Percentiles rank a stretch among this genome's conserved stretches.
These are phyloP conservation scores for Beroe ovata DNA, from an alignment of 37 sponge, comb jelly and placozoan species.

Conservation along the genomic window DNA sequence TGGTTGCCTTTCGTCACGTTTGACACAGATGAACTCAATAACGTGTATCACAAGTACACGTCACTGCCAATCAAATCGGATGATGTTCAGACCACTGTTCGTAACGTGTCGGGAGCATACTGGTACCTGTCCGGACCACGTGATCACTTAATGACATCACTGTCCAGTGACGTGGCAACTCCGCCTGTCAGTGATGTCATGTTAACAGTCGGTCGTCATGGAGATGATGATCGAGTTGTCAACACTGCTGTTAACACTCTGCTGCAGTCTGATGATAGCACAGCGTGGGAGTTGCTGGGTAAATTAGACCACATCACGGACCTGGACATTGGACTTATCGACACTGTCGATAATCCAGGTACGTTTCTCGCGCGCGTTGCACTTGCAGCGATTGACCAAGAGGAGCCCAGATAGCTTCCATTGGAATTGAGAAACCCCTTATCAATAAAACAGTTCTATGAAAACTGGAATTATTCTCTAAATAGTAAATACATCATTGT, in stretches of 20 bases:
- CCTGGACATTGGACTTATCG: constrained; percentile 21
- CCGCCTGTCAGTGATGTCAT: neutral
- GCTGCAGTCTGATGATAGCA: constrained; percentile 18
- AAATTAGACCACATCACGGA: constrained; percentile 29
- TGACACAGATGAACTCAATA: neutral
- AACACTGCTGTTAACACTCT: constrained; percentile 39
- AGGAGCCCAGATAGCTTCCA: too few species aligned
- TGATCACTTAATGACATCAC: neutral
- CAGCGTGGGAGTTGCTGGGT: neutral
- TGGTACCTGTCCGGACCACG: constrained; percentile 32
- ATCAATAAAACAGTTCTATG: too few species aligned
- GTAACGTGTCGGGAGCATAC: constrained; percentile 14
- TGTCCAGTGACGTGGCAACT: neutral
- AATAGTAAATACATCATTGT: too few species aligned
- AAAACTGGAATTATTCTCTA: too few species aligned
- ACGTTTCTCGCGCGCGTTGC: too few species aligned
- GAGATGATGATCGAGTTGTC: too few species aligned
- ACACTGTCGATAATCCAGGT: constrained; percentile 62
- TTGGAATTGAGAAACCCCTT: too few species aligned
- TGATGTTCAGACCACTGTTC: constrained; percentile 4
- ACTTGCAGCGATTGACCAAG: too few species aligned
- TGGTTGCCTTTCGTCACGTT: neutral
- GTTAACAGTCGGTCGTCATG: too few species aligned
- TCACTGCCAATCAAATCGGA: neutral
- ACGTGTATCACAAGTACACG: neutral